Percentiles rank a stretch among this genome's conserved stretches.
Conservation (phyloP, 2,888 invertebrate species). For the Campaea margaritaria region DNA sequence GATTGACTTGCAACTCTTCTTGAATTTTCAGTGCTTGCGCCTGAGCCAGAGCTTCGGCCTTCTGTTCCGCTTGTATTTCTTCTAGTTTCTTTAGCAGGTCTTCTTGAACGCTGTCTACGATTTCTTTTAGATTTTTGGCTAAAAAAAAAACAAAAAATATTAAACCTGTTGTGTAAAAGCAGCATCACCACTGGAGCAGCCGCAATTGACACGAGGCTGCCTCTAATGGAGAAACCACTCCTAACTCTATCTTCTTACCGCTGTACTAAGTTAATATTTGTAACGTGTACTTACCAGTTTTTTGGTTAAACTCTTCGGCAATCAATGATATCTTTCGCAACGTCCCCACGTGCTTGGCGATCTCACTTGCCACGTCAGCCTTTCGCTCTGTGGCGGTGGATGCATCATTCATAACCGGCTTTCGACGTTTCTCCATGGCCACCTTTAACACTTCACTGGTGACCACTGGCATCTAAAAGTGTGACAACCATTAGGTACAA, state of each 20-base stretch:
- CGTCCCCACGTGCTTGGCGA: conserved; percentile 71
- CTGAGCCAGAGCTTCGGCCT: conserved; percentile 29
- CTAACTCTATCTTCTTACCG: neutral
- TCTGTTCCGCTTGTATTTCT: conserved; percentile 67
- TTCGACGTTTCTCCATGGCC: conserved; percentile 51
- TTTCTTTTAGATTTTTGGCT: conserved; percentile 80
- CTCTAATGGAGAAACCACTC: no score
- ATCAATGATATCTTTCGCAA: conserved; percentile 76
- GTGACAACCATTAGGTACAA: neutral
- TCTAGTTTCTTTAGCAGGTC: conserved; percentile 75
- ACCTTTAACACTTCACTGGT: conserved; percentile 68
- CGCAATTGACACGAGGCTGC: no score
- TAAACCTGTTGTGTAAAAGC: neutral
- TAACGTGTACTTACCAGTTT: conserved; percentile 75
- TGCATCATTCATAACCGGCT: conserved; percentile 56
- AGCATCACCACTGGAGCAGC: no score
- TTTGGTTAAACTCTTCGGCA: conserved; percentile 80
- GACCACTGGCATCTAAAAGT: conserved; percentile 65
- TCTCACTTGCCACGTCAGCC: conserved; percentile 72
- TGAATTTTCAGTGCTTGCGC: conserved; percentile 11
- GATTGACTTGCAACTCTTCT: conserved; percentile 13
- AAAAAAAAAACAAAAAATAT: conserved; percentile 36
- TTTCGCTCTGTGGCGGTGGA: conserved; percentile 63
- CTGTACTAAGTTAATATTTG: neutral
- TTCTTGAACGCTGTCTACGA: conserved; percentile 78